These are phyloP conservation scores for Dinoponera quadriceps DNA, from an alignment of 1,140 invertebrate genomes.

Conservation along the genomic window DNA sequence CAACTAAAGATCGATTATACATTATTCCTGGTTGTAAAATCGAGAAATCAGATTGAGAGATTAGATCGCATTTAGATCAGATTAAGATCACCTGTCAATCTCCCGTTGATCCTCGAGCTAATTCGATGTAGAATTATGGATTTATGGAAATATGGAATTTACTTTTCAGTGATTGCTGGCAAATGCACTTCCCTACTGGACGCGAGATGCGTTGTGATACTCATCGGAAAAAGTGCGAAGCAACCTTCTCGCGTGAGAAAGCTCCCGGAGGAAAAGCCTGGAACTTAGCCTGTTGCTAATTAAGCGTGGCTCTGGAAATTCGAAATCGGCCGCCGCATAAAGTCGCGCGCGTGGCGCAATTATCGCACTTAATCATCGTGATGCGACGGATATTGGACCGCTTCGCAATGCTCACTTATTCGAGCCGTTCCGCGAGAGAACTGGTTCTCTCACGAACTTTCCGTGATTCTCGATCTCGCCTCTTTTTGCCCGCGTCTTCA, in stretches of 20 bases:
- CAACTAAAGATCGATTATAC: too few species aligned
- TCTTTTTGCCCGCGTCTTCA: slow-evolving; percentile 2
- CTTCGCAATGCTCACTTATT: slow-evolving; percentile 10
- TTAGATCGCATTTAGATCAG: too few species aligned
- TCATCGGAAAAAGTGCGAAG: too few species aligned
- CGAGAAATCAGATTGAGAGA: too few species aligned
- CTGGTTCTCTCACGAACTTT: slow-evolving; percentile 55
- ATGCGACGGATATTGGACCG: slow-evolving; percentile 41
- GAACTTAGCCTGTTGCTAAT: slow-evolving; percentile 18
- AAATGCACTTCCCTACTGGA: too few species aligned
- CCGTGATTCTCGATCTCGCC: slow-evolving; percentile 41
- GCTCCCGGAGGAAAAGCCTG: background rate
- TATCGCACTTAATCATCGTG: slow-evolving; percentile 62
- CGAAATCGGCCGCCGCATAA: background rate
- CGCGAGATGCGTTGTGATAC: too few species aligned
- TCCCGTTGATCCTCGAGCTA: too few species aligned
- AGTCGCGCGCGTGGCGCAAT: slow-evolving; percentile 42
- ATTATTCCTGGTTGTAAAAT: too few species aligned
- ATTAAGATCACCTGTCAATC: too few species aligned
- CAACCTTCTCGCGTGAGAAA: background rate
- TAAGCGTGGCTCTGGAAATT: slow-evolving; percentile 12
- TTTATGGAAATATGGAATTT: too few species aligned
- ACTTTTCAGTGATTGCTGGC: too few species aligned
- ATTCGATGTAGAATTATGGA: too few species aligned
- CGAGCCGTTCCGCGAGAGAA: slow-evolving; percentile 30